Evolutionary conservation across 2,113 vertebrate genomes (phyloP).

Genomic region (Miniopterus natalensis): DNA sequence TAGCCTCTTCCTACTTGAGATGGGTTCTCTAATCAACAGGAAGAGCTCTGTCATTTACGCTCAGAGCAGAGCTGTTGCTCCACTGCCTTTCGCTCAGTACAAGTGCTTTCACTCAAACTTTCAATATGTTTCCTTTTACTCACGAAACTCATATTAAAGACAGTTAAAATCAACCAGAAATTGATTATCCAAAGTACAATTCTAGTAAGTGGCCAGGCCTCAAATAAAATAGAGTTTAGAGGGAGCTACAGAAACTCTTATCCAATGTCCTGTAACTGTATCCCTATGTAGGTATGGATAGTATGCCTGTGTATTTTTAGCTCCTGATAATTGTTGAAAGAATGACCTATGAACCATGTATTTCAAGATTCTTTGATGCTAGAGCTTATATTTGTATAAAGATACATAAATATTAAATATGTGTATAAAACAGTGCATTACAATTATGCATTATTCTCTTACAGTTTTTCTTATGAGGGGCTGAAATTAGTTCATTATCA

Average conservation of each 20-base stretch:
- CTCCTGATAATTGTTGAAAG: background rate
- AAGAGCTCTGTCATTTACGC: background rate
- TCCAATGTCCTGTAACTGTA: background rate
- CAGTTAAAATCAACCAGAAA: background rate
- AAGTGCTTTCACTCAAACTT: no score
- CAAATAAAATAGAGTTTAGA: background rate
- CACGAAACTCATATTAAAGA: background rate
- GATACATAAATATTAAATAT: background rate
- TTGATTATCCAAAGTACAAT: background rate
- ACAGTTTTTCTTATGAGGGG: background rate
- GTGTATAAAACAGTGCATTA: background rate
- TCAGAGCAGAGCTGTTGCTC: background rate
- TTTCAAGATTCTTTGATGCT: background rate
- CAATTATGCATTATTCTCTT: background rate
- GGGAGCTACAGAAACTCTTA: background rate
- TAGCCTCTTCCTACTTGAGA: constrained; percentile 94
- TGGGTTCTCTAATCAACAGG: constrained; percentile 91
- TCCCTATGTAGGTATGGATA: background rate
- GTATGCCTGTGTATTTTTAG: background rate
- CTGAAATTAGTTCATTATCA: background rate
- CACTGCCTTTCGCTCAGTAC: background rate
- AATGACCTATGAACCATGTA: background rate
- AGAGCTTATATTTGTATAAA: background rate
- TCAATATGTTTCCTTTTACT: background rate
- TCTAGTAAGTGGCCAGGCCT: background rate